Percentiles rank a stretch among this genome's conserved stretches.
Evolutionary conservation across 2,113 vertebrate species (phyloP).

Genomic region (Hippopotamus amphibius): DNA sequence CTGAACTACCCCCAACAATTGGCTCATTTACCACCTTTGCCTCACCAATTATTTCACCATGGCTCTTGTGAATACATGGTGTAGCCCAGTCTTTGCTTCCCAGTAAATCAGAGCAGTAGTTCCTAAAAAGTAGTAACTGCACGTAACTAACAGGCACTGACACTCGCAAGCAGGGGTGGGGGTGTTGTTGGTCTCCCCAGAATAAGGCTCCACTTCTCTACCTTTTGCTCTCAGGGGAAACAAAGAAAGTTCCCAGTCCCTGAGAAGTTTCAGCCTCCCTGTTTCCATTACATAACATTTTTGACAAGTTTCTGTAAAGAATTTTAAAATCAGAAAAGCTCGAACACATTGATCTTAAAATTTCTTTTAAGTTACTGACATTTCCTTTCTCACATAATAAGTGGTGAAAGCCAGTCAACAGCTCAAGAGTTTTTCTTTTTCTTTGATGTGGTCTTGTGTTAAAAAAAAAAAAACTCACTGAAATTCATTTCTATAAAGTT

Average conservation of each 20-base stretch:
- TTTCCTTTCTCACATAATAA: conserved; percentile 72
- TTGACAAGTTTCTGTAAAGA: conserved; percentile 62
- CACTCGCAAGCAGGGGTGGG: accelerated
- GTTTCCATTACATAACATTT: conserved; percentile 61
- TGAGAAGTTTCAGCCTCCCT: conserved; percentile 43
- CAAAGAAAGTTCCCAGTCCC: conserved; percentile 24
- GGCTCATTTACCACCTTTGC: conserved; percentile 39
- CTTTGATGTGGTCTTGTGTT: conserved; percentile 62
- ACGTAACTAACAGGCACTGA: not conserved
- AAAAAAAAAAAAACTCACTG: conserved; percentile 13
- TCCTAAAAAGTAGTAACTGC: not conserved
- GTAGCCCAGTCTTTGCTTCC: not conserved
- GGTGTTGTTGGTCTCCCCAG: not conserved
- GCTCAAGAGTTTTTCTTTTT: conserved; percentile 48
- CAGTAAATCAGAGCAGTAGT: not conserved
- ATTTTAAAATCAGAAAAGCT: conserved; percentile 74
- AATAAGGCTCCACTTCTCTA: not conserved
- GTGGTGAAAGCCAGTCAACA: conserved; percentile 70
- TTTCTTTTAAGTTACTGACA: conserved; percentile 75
- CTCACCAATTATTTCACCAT: conserved; percentile 31
- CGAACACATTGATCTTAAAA: conserved; percentile 67
- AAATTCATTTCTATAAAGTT: conserved; percentile 66
- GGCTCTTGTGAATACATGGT: not conserved
- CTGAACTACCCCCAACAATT: not conserved
- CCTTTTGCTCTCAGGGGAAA: conserved; percentile 10